Conservation (phyloP, 2,888 invertebrate genomes). For the Tortricodes alternella region DNA sequence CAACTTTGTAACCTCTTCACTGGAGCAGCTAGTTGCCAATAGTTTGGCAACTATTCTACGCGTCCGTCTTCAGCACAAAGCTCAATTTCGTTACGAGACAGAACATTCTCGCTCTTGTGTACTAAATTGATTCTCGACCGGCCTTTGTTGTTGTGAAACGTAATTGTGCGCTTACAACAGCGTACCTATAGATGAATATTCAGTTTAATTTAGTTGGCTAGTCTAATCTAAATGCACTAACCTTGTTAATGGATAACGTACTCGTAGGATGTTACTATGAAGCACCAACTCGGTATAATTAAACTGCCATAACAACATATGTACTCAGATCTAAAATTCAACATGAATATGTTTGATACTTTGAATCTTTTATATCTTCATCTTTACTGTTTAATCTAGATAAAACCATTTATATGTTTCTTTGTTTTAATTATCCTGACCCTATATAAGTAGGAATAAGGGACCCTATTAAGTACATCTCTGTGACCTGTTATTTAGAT, state of each 20-base stretch:
- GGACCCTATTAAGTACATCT: too few relatives aligned
- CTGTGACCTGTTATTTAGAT: too few relatives aligned
- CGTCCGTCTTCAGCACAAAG: slow-evolving; percentile 21
- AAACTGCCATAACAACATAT: not conserved
- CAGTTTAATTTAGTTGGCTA: slow-evolving; percentile 42
- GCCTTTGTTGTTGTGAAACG: slow-evolving; percentile 50
- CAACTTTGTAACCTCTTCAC: slow-evolving; percentile 23
- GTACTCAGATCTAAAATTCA: too few relatives aligned
- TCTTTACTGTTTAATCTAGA: too few relatives aligned
- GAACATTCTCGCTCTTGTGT: slow-evolving; percentile 39
- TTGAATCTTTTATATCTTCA: too few relatives aligned
- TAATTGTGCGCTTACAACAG: slow-evolving; percentile 47
- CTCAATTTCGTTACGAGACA: slow-evolving; percentile 28
- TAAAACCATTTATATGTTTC: too few relatives aligned
- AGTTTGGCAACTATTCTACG: slow-evolving; percentile 24
- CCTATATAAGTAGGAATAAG: too few relatives aligned
- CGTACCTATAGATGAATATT: slow-evolving; percentile 46
- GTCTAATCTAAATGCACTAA: slow-evolving; percentile 23
- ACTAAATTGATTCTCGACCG: slow-evolving; percentile 51
- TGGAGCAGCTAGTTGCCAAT: slow-evolving; percentile 14
- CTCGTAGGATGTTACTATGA: not conserved
- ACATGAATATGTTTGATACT: too few relatives aligned
- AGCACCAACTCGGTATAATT: not conserved
- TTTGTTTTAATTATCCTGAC: too few relatives aligned
- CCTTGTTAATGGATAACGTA: slow-evolving; percentile 13